These are phyloP conservation scores for Hystrix cristata DNA, from an alignment of 2,113 vertebrate genomes.

Conservation along the genomic window DNA sequence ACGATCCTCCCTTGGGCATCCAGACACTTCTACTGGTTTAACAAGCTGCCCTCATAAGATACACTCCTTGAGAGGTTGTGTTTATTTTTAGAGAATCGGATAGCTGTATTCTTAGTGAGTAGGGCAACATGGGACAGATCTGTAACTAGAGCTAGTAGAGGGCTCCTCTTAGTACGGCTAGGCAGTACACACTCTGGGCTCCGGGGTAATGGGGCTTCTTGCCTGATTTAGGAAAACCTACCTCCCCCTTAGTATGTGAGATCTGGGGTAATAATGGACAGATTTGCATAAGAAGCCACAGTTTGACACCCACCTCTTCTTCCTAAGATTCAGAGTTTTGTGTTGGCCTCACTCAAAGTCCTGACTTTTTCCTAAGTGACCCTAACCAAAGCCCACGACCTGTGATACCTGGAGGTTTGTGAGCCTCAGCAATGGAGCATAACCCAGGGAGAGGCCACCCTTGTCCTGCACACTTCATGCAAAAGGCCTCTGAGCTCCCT, in stretches of 20 bases:
- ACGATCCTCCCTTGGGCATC: background rate
- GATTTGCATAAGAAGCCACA: background rate
- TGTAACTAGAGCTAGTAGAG: background rate
- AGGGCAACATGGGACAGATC: background rate
- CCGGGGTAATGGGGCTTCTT: background rate
- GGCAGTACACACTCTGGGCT: background rate
- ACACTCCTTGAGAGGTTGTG: background rate
- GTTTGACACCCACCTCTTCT: background rate
- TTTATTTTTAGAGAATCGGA: background rate
- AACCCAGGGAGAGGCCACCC: background rate
- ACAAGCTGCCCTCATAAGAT: background rate
- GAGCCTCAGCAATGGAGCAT: background rate
- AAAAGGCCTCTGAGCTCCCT: background rate
- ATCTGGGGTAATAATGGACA: background rate
- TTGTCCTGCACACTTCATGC: background rate
- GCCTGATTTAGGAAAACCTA: background rate
- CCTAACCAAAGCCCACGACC: background rate
- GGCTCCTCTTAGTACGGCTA: background rate
- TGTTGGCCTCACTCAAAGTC: background rate
- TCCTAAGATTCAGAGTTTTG: background rate
- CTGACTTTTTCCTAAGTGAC: background rate
- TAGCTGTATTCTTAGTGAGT: background rate
- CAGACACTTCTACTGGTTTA: background rate
- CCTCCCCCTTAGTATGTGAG: background rate
- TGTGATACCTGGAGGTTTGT: background rate